Evolutionary conservation across 92 coral and sea anemone species (phyloP), one percentile per base, ranked within the genome.

Genomic region (Phenganax marumi): DNA sequence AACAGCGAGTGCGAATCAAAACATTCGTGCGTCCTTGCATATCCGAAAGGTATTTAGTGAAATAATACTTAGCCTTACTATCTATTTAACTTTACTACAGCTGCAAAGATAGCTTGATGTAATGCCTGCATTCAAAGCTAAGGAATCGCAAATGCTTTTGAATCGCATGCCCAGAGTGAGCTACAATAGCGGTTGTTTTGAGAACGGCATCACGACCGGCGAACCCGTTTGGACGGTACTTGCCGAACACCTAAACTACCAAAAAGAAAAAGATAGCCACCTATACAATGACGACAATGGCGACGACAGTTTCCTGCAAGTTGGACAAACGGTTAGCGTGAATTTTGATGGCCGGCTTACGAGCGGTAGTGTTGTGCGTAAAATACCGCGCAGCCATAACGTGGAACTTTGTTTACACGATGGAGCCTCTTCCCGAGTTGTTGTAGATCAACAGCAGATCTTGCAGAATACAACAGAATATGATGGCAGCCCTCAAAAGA

Each of bases 341-440:
- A 56, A 39, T 24, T 56, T 54, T 51, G 68, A 43, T 25, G 63
- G 81, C 62, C 68, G 68, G 50, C 68, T 9, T 25, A 16, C 16
- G 81, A 76, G 68, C 50, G 81, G 56, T 52, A 55, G 16, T 23
- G 81, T 55, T 16, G 22, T 76, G 69, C 50, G 53, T 26, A 13
- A 39, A 17, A 13, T 48, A 22, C 81, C 50, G 52, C 23, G 21
- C 68, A 54, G 71, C 16, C 53, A 50, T n/a, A 48, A 63, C 16
- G 73, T 78, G 53, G 83, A 78, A 10, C 25, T 46, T 78, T 62
- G 73, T 61, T 78, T 63, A 62, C 83, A 63, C 8, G 83, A 78
- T 24, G 56, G 56, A 16, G 52, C 68, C 12, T 6, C 26, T 12
- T 25, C 73, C 13, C 26, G 49, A 6, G 52, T 55, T 8, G 65